phyloP scores from a whole-genome alignment of 2,797 vertebrate species.

The Synaphobranchus kaupii region DNA sequence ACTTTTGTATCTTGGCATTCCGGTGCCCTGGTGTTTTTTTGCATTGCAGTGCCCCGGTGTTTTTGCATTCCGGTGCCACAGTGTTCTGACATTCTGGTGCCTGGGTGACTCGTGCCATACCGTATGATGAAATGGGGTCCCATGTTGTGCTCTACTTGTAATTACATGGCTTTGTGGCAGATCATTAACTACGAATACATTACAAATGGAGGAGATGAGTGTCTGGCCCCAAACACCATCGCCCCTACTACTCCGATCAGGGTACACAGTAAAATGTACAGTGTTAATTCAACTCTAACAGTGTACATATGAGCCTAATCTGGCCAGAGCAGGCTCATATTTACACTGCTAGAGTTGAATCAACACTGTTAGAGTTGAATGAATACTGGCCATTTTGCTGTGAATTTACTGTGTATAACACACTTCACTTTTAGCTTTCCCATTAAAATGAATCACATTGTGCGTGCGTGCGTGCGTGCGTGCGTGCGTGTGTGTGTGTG shows the following conservation, averaged over 20 bases:
- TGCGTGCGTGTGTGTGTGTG: no score
- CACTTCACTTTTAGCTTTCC: neutral
- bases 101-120: neutral
- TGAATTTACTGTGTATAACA: no score
- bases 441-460: neutral
- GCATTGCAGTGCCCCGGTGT: neutral
- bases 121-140: neutral
- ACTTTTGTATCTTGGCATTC: slow-evolving; percentile 12
- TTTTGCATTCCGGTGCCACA: neutral
- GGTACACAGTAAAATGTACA: no score
- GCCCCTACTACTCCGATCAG: neutral
- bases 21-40: slow-evolving; percentile 18
- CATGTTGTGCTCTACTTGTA: neutral
- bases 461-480: neutral
- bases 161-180: neutral
- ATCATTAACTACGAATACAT: neutral
- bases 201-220: neutral
- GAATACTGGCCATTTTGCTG: no score
- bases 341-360: no score
- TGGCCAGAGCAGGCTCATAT: no score
- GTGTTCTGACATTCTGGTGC: slow-evolving; percentile 25
- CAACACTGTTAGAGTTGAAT: no score
- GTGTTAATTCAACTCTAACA: no score
- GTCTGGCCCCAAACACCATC: neutral
- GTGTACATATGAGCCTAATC: no score